These are phyloP conservation scores for Ceratosolen fusciceps DNA, from an alignment of 1,140 invertebrate species.

Conservation along the genomic window DNA sequence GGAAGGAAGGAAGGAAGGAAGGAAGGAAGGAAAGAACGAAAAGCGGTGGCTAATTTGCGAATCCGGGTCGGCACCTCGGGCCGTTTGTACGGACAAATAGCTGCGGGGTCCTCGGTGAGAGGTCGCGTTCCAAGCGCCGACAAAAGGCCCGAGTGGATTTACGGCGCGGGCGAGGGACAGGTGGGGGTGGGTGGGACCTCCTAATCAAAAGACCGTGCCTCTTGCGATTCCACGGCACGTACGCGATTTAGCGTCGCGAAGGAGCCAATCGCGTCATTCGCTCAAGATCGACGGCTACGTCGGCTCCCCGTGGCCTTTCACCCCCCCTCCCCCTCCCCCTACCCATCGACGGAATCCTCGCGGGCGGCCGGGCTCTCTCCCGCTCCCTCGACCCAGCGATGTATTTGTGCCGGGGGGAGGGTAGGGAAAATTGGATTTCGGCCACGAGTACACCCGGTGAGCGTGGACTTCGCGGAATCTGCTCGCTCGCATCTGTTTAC, in stretches of 20 bases:
- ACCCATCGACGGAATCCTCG: neutral
- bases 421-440: constrained; percentile 4
- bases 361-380: neutral
- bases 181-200: neutral
- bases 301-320: neutral
- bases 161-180: neutral
- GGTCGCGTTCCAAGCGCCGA: neutral
- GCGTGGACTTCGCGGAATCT: constrained; percentile 2
- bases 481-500: constrained; percentile 21
- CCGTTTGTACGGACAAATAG: neutral
- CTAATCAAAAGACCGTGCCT: constrained; percentile 17
- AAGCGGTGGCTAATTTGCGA: constrained; percentile 23
- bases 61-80: neutral
- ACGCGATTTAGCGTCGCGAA: constrained; percentile 15
- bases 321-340: neutral
- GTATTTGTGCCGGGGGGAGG: neutral
- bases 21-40: too few relatives aligned
- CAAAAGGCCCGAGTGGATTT: too few relatives aligned
- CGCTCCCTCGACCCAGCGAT: neutral
- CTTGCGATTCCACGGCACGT: constrained; percentile 32
- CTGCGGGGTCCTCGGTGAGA: neutral
- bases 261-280: neutral
- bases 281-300: neutral
- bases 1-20: too few relatives aligned
- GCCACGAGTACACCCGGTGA: neutral